Percentiles rank a stretch among this genome's conserved stretches.
Evolutionary conservation across 1,140 invertebrate genomes (phyloP).

Genomic region (Plodia interpunctella): DNA sequence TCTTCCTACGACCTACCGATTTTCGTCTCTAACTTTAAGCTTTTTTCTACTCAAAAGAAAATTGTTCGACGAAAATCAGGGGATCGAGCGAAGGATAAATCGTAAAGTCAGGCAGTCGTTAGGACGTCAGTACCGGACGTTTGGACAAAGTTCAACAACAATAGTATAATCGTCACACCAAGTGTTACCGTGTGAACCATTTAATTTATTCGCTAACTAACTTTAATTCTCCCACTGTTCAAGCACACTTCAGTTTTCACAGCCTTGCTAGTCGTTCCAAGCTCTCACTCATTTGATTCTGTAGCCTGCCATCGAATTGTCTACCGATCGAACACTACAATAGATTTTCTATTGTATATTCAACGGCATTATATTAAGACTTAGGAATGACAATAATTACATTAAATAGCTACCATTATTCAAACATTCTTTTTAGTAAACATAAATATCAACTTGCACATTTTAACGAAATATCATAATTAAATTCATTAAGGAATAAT

Average conservation of each 20-base stretch:
- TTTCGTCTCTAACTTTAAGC: too few species aligned
- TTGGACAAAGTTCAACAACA: slow-evolving; percentile 35
- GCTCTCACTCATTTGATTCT: slow-evolving; percentile 49
- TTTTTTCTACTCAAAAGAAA: too few species aligned
- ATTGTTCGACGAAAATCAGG: too few species aligned
- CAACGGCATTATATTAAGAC: slow-evolving; percentile 21
- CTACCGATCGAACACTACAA: not conserved
- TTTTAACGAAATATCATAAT: slow-evolving; percentile 4
- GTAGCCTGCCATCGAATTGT: slow-evolving; percentile 43
- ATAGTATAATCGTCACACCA: slow-evolving; percentile 26
- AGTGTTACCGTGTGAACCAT: slow-evolving; percentile 28
- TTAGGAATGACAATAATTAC: slow-evolving; percentile 62
- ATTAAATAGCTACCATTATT: slow-evolving; percentile 52
- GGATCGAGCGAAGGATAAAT: too few species aligned
- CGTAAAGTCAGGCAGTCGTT: too few species aligned
- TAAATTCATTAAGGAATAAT: slow-evolving; percentile 11
- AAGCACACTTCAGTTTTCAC: slow-evolving; percentile 53
- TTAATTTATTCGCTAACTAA: slow-evolving; percentile 20
- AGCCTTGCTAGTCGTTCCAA: slow-evolving; percentile 69
- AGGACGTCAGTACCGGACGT: slow-evolving; percentile 58
- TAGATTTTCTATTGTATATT: not conserved
- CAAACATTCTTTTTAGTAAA: slow-evolving; percentile 13
- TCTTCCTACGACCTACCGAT: too few species aligned
- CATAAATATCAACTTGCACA: slow-evolving; percentile 7
- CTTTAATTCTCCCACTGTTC: slow-evolving; percentile 27